Conservation (phyloP, 2,113 vertebrate species). For the Syngnathus scovelli region DNA sequence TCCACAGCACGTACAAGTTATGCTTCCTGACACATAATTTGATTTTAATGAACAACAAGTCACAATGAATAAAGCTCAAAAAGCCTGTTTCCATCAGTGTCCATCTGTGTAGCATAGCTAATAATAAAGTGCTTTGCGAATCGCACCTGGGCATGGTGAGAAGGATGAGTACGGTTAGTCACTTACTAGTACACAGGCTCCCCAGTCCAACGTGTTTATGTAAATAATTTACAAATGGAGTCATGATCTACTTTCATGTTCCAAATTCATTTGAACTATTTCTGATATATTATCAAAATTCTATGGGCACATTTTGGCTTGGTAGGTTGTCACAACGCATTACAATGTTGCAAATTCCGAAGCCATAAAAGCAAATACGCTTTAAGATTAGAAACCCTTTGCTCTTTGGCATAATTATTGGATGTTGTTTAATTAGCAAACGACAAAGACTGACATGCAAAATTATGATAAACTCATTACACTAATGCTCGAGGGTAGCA, state of each 20-base stretch:
- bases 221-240: background rate
- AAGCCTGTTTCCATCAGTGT: constrained; percentile 78
- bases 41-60: constrained; percentile 92
- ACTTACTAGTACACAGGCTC: constrained; percentile 4
- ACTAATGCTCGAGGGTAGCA: background rate
- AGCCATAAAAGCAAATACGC: background rate
- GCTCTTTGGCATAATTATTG: background rate
- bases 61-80: constrained; percentile 88
- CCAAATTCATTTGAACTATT: background rate
- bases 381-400: background rate
- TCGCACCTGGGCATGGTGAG: constrained; percentile 42
- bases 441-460: background rate
- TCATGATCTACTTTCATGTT: background rate
- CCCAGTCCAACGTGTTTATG: background rate
- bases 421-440: background rate
- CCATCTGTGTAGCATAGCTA: constrained; percentile 81
- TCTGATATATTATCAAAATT: background rate
- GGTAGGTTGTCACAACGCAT: background rate
- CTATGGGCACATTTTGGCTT: background rate
- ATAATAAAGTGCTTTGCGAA: constrained; percentile 79
- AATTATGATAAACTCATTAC: background rate
- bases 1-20: constrained; percentile 68
- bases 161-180: constrained; percentile 11
- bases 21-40: constrained; percentile 88
- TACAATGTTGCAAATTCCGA: background rate